Evolutionary conservation across 92 coral and sea anemone species (phyloP), one percentile per base, ranked within the genome.

Genomic region (Blastomussa wellsi): DNA sequence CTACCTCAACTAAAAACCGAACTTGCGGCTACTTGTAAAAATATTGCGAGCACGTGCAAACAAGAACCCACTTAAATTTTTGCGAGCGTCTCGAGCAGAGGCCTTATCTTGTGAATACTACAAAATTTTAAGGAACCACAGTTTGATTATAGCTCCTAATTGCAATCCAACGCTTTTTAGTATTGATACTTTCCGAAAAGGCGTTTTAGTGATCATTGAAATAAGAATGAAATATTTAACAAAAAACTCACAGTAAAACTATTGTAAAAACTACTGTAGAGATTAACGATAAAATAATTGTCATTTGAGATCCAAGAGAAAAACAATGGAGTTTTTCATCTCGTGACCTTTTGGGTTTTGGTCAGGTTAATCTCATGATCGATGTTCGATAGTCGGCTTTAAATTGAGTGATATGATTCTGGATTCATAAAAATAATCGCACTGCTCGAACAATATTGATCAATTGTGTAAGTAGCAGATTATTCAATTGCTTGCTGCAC

Each of bases 391-490:
- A 17, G 52, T 72, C 69, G 69, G 59, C 51, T 49, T 11, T 69
- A 16, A 37, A 71, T 71, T 26, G 77, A 57, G 42, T 72, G 49
- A 37, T 16, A 52, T 52, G 20, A 71, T 82, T 22, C 26, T 35
- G 70, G 78, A 72, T 76, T 32, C 32, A 49, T 19, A 17, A 53
- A 37, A 70, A 35, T 52, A 82, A 82, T 71, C 70, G 86, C 71
- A 82, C 72, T 72, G 29, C 70, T 36, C n/a, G 13, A 51, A 35
- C 47, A 26, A 73, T 76, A 76, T 78, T 76, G 88, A 55, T 49
- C 72, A 44, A 67, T 41, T 67, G 38, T 28, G 9, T 64, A 15
- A 47, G 17, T 32, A 52, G 47, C 68, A 35, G 75, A 59, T 76
- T 7, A 74, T 49, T 26, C 57, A 42, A 39, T 22, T 75, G 35